Evolutionary conservation across 64 coral and sea anemone species (phyloP), one percentile per base, ranked within the genome.

Genomic region (Pocillopora damicornis): DNA sequence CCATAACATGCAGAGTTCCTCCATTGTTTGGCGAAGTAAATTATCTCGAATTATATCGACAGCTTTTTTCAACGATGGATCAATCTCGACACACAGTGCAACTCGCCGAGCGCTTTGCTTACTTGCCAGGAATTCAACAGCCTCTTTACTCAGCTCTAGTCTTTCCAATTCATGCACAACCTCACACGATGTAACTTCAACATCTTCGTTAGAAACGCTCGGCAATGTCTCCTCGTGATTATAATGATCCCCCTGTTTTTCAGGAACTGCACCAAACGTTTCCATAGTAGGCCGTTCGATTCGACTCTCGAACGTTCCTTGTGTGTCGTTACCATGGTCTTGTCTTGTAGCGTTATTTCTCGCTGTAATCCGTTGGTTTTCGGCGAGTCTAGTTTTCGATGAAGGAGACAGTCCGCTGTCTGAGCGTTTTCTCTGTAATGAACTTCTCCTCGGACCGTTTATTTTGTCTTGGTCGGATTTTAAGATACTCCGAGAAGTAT

Each of bases 1-100:
- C 91, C 91, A 93, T 79, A 93, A 78, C 91, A 93, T 93, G 73
- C 91, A 93, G 17, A 93, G 42, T 15, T 93, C 91, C 61, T 93
- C 91, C 91, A 93, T 93, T 7, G 91, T 93, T 37, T 93, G 91
- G 20, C 91, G 91, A 12, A 93, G 80, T 85, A 93, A 76, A 58
- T 84, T 84, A 72, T 93, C 91, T 1, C 87, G 79, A 9, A 93
- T 93, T 5, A 89, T 78, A 68, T 93, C 91, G 12, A 76, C 79
- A 63, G 91, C 91, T 58, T 59, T 80, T 60, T 9, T 77, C 58
- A 94, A 65, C 9, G 30, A 79, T 20, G 83, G 72, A 3, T 94
- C 88, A 18, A 94, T 59, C 61, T 86, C 92, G 1, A 25, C 23
- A 10, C 92, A 94, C 13, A 71, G 72, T 10, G 62, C 92, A 25